phyloP scores from a whole-genome alignment of 2,888 invertebrate species.

The Diarsia dahlii region DNA sequence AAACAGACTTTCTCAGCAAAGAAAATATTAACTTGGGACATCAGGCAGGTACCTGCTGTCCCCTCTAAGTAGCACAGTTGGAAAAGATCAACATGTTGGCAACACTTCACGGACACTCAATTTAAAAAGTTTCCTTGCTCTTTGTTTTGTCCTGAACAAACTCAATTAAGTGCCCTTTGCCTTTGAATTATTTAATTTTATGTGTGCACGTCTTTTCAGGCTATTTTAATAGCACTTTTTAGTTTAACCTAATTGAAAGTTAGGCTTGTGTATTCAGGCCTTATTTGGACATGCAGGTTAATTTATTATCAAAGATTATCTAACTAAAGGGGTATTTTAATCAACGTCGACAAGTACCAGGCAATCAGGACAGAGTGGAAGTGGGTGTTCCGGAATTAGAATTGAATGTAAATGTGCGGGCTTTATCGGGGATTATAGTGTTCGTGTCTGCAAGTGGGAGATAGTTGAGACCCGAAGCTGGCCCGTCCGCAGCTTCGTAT shows the following conservation, averaged over 20 bases:
- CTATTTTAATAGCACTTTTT: slow-evolving; percentile 52
- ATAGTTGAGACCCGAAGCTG: slow-evolving; percentile 85
- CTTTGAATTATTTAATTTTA: slow-evolving; percentile 86
- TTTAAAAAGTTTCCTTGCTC: slow-evolving; percentile 88
- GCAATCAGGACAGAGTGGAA: slow-evolving; percentile 87
- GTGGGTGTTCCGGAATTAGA: slow-evolving; percentile 88
- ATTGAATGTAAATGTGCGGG: slow-evolving; percentile 92
- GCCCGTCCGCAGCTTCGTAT: slow-evolving; percentile 81
- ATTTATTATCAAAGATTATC: slow-evolving; percentile 66
- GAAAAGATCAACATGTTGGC: slow-evolving; percentile 90
- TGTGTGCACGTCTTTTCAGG: slow-evolving; percentile 67
- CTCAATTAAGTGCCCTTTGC: slow-evolving; percentile 89
- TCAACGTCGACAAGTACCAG: slow-evolving; percentile 86
- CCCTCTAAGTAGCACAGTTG: slow-evolving; percentile 74
- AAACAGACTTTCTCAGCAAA: slow-evolving; percentile 73
- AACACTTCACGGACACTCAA: slow-evolving; percentile 90
- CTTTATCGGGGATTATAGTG: slow-evolving; percentile 91
- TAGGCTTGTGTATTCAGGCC: slow-evolving; percentile 16
- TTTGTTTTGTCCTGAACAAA: slow-evolving; percentile 91
- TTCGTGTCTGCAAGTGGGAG: slow-evolving; percentile 88
- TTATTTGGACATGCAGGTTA: slow-evolving; percentile 51
- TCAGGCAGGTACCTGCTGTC: slow-evolving; percentile 72
- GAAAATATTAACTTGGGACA: slow-evolving; percentile 86
- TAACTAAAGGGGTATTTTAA: slow-evolving; percentile 82
- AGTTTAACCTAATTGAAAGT: slow-evolving; percentile 56